These are phyloP conservation scores for Chionis minor DNA, from an alignment of 2,113 vertebrate species.

Conservation along the genomic window DNA sequence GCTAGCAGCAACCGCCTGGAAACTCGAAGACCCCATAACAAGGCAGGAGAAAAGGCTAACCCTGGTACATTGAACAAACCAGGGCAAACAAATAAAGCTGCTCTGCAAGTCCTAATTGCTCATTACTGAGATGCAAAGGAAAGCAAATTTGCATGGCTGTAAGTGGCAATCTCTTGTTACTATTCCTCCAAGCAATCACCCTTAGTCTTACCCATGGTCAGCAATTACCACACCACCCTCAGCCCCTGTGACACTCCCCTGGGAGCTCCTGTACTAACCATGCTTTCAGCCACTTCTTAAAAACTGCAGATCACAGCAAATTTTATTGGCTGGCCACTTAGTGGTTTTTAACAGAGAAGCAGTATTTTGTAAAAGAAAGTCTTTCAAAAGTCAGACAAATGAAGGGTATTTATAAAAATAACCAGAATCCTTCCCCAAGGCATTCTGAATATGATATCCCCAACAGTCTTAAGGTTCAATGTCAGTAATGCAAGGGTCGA, in stretches of 20 bases:
- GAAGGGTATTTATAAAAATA: slow-evolving; percentile 56
- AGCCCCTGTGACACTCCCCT: background rate
- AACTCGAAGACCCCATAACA: background rate
- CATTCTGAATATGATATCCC: background rate
- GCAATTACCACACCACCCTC: slow-evolving; percentile 13
- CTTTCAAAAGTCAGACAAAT: slow-evolving; percentile 20
- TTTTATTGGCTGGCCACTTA: background rate
- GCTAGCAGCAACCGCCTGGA: background rate
- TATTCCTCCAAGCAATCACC: background rate
- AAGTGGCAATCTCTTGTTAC: background rate
- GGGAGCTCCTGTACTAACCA: background rate
- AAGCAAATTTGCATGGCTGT: background rate
- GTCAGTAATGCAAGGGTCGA: background rate
- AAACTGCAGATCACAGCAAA: background rate
- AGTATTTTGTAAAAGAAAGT: background rate
- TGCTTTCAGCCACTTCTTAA: background rate
- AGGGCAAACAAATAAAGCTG: slow-evolving; percentile 11
- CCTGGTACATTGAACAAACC: background rate
- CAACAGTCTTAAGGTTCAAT: background rate
- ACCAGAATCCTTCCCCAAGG: background rate
- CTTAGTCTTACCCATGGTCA: background rate
- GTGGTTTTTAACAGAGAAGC: background rate
- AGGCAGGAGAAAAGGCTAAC: background rate
- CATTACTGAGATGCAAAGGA: background rate
- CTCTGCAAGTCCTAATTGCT: background rate